Conservation (phyloP, 2,113 vertebrate species). For the Casuarius casuarius region DNA sequence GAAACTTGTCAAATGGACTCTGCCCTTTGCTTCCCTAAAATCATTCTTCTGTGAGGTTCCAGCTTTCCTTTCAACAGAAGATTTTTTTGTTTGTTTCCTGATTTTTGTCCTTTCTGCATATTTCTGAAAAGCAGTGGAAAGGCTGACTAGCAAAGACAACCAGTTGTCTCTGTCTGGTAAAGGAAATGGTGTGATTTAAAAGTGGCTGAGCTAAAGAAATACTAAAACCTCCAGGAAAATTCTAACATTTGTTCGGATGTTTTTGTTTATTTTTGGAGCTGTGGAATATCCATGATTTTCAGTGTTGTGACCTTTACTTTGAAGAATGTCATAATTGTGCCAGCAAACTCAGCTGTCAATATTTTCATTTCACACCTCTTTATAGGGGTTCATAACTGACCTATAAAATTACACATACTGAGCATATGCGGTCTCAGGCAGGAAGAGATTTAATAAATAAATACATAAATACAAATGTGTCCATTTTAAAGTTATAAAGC, state of each 20-base stretch:
- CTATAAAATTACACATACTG: slow-evolving; percentile 53
- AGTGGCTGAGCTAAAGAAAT: neutral
- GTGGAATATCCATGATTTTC: slow-evolving; percentile 40
- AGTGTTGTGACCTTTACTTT: slow-evolving; percentile 42
- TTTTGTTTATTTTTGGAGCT: slow-evolving; percentile 47
- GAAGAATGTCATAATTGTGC: slow-evolving; percentile 40
- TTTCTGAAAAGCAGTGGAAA: neutral
- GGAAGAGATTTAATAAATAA: slow-evolving; percentile 53
- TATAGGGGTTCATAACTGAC: slow-evolving; percentile 41
- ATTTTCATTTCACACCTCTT: slow-evolving; percentile 67
- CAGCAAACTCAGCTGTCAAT: slow-evolving; percentile 55
- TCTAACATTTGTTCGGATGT: neutral
- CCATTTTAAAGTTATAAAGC: slow-evolving; percentile 21
- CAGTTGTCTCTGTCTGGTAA: neutral
- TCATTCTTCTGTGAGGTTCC: neutral
- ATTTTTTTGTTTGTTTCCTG: neutral
- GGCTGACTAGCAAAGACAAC: neutral
- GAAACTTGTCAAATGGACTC: neutral
- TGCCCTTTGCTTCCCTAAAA: neutral
- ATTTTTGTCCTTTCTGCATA: neutral
- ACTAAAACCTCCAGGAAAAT: slow-evolving; percentile 24
- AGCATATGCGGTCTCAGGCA: slow-evolving; percentile 48
- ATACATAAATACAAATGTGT: slow-evolving; percentile 35
- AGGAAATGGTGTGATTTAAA: neutral
- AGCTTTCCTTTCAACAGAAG: neutral